These are phyloP conservation scores for Tympanuchus pallidicinctus DNA, from an alignment of 2,113 vertebrate species.

Conservation along the genomic window DNA sequence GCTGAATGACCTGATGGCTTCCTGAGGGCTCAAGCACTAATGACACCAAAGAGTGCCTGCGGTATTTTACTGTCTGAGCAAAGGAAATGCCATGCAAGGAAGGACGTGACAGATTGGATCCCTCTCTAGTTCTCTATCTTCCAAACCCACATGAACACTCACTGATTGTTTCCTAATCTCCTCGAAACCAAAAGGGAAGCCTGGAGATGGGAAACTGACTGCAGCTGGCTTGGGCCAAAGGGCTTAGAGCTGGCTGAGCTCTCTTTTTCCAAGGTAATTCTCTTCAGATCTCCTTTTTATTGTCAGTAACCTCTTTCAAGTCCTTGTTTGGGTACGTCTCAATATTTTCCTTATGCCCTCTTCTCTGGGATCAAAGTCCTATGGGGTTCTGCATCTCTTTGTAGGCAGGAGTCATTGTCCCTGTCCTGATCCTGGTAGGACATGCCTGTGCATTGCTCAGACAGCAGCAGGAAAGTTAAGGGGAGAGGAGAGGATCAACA, in stretches of 20 bases:
- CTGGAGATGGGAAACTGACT: neutral
- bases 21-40: neutral
- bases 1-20: neutral
- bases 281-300: neutral
- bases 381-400: neutral
- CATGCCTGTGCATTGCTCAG: neutral
- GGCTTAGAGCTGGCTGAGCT: neutral
- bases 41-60: neutral
- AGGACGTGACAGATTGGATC: neutral
- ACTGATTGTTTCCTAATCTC: neutral
- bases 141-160: neutral
- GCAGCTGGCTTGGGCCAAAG: neutral
- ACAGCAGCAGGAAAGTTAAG: neutral
- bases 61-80: neutral
- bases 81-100: neutral
- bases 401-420: neutral
- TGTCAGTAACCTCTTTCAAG: conserved; percentile 17
- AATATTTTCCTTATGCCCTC: neutral
- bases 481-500: neutral
- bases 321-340: neutral
- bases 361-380: conserved; percentile 18
- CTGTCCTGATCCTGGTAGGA: neutral
- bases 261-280: neutral
- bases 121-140: neutral
- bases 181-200: neutral